These are phyloP conservation scores for Anas bernieri DNA, from an alignment of 2,797 vertebrate species.

Conservation along the genomic window DNA sequence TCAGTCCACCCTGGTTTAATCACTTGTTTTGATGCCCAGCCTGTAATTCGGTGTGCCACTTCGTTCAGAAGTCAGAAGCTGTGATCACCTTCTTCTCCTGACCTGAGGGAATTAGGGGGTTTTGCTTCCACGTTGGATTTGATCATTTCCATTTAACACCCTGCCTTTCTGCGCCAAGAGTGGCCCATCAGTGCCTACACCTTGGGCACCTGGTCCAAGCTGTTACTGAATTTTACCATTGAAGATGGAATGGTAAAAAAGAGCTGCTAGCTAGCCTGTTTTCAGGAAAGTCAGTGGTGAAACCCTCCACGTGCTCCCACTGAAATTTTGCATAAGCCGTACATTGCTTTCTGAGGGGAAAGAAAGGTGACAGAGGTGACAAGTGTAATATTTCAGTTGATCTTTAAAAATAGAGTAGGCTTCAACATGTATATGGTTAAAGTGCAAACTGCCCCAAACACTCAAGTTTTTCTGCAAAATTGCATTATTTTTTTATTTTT, in stretches of 20 bases:
- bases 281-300: not conserved
- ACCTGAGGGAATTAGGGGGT: not conserved
- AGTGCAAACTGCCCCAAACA: not conserved
- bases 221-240: not conserved
- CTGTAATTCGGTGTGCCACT: conserved; percentile 24
- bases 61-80: conserved; percentile 25
- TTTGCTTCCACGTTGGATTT: not conserved
- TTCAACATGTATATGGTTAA: not conserved
- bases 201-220: not conserved
- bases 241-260: not conserved
- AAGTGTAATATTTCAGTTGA: not conserved
- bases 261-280: not conserved
- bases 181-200: not conserved
- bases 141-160: conserved; percentile 15
- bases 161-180: not conserved
- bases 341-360: not conserved
- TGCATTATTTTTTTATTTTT: fast-evolving
- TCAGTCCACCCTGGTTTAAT: not conserved
- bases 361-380: not conserved
- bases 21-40: conserved; percentile 10
- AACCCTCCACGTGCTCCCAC: not conserved
- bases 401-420: conserved; percentile 9
- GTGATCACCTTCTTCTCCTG: conserved; percentile 24
- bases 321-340: not conserved
- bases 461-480: not conserved